A percentile compares a stretch with the other conserved stretches of the same genome.
phyloP scores from a whole-genome alignment of 2,113 vertebrate genomes.

The Tonatia bakeri region DNA sequence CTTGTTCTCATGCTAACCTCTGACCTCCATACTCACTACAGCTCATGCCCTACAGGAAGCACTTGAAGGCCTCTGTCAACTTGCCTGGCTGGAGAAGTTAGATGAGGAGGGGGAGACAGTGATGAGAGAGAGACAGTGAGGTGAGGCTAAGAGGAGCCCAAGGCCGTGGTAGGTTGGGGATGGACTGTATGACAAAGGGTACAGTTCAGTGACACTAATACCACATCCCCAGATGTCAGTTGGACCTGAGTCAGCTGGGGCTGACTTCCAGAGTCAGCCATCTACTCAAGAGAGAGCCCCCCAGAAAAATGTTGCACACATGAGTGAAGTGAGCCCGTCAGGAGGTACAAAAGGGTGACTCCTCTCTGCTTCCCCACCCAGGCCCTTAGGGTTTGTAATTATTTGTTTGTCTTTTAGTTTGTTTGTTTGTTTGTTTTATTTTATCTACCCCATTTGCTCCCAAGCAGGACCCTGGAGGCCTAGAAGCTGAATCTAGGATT shows the following conservation, averaged over 20 bases:
- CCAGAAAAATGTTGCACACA: neutral
- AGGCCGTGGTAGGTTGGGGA: neutral
- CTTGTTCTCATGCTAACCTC: neutral
- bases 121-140: neutral
- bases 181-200: neutral
- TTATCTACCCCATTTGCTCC: neutral
- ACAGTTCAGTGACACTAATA: neutral
- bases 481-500: neutral
- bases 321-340: neutral
- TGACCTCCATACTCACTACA: conserved; percentile 84
- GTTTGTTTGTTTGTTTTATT: conserved; percentile 47
- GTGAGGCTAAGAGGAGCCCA: neutral
- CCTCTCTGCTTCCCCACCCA: neutral
- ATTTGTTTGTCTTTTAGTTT: conserved; percentile 54
- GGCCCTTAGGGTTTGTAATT: neutral
- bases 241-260: conserved; percentile 90
- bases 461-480: neutral
- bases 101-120: neutral
- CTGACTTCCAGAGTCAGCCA: conserved; percentile 91
- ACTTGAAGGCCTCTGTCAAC: conserved; percentile 91
- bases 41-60: conserved; percentile 93
- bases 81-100: conserved; percentile 80
- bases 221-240: neutral
- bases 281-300: conserved; percentile 76
- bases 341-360: neutral